These are phyloP conservation scores for Monodelphis domestica DNA, from an alignment of 2,797 vertebrate species.

Conservation along the genomic window DNA sequence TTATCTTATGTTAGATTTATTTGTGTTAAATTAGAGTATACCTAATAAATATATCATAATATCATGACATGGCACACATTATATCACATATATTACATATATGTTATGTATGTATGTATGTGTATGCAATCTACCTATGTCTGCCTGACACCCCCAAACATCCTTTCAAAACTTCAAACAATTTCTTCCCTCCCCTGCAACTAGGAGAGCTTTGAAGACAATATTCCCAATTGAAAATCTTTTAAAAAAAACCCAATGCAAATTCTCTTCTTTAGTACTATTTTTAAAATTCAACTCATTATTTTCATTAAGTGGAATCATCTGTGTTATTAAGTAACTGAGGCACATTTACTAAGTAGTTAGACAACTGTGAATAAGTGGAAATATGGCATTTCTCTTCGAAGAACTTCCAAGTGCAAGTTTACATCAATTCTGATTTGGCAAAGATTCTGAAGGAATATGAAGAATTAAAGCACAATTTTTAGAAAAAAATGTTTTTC, in stretches of 20 bases:
- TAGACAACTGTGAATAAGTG: constrained; percentile 36
- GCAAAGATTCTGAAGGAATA: constrained; percentile 28
- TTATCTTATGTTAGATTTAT: no score
- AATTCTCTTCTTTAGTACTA: background rate
- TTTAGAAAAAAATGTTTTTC: constrained; percentile 11
- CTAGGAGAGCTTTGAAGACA: background rate
- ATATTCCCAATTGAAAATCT: no score
- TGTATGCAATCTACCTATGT: background rate
- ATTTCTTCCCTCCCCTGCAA: background rate
- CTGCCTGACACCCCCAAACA: background rate
- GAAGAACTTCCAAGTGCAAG: constrained; percentile 29
- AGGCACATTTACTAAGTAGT: constrained; percentile 15
- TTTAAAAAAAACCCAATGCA: no score
- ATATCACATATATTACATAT: background rate
- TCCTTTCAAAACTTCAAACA: background rate
- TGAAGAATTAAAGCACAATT: constrained; percentile 1
- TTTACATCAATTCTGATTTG: constrained; percentile 34
- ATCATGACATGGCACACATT: background rate
- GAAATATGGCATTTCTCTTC: background rate
- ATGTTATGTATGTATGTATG: background rate
- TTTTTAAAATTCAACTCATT: constrained; percentile 49
- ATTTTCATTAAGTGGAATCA: background rate
- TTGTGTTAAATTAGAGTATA: no score
- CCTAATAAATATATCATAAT: background rate
- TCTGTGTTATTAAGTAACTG: constrained; percentile 39